Conservation (phyloP, 2,888 invertebrate species). For the Tethea ocularis region DNA sequence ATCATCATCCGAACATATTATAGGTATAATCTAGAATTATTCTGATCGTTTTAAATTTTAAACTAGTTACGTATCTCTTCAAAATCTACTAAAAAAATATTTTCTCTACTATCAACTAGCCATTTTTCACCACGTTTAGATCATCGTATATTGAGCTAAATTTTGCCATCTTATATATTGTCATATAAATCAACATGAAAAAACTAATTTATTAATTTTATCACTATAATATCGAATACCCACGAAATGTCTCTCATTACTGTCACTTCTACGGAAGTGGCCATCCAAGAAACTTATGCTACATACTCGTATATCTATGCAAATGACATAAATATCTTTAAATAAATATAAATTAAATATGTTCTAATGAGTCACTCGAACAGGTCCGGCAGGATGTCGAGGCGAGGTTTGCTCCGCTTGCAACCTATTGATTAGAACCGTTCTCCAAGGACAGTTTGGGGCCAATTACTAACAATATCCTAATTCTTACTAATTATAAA, state of each 20-base stretch:
- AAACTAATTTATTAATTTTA: neutral
- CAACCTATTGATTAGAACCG: constrained; percentile 10
- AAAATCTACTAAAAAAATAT: too few relatives aligned
- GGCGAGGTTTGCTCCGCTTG: constrained; percentile 16
- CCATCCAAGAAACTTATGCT: neutral
- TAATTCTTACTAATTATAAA: too few relatives aligned
- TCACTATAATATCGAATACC: neutral
- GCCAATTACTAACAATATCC: neutral
- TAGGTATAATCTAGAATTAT: too few relatives aligned
- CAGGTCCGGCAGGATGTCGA: constrained; percentile 27
- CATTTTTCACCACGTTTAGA: too few relatives aligned
- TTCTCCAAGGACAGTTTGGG: neutral
- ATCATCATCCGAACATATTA: too few relatives aligned
- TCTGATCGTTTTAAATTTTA: too few relatives aligned
- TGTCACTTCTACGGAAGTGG: neutral
- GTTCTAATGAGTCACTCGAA: constrained; percentile 26
- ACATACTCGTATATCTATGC: constrained; percentile 1
- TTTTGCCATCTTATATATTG: too few relatives aligned
- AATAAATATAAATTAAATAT: constrained; percentile 16
- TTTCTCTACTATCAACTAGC: too few relatives aligned
- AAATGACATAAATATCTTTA: constrained; percentile 1
- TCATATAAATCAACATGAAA: too few relatives aligned
- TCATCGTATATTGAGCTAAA: too few relatives aligned
- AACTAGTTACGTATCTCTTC: too few relatives aligned
- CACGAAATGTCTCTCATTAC: neutral